These are phyloP conservation scores for Limosa lapponica DNA, from an alignment of 2,797 vertebrate genomes.

Conservation along the genomic window DNA sequence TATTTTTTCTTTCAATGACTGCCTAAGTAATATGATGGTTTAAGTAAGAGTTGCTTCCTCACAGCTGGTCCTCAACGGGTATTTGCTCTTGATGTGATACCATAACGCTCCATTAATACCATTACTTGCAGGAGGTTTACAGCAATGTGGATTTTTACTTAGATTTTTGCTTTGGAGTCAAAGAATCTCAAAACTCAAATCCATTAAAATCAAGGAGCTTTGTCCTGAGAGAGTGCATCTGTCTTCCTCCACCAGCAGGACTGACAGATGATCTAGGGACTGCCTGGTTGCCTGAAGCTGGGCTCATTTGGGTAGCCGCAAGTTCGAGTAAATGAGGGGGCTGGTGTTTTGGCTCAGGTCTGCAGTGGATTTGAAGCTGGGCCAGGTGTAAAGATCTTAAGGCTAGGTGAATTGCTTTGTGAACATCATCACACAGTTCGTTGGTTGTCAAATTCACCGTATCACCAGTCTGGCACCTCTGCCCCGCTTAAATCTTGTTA, in stretches of 20 bases:
- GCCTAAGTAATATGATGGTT: not conserved
- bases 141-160: not conserved
- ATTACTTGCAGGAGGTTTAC: not conserved
- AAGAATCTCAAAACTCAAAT: not conserved
- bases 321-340: not conserved
- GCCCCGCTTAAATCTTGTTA: slow-evolving; percentile 12
- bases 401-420: slow-evolving; percentile 1
- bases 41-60: slow-evolving; percentile 14
- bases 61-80: not conserved
- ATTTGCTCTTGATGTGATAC: not conserved
- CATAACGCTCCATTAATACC: not conserved
- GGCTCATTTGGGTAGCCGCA: not conserved
- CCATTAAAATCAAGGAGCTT: not conserved
- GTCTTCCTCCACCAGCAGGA: not conserved
- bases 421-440: slow-evolving; percentile 40
- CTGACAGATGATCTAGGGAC: not conserved
- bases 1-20: not conserved
- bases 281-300: not conserved
- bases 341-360: not conserved
- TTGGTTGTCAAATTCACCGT: slow-evolving; percentile 43
- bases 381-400: slow-evolving; percentile 9
- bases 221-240: not conserved
- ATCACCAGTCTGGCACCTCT: slow-evolving; percentile 12
- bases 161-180: not conserved
- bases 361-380: not conserved